These are phyloP conservation scores for Theropithecus gelada DNA, from an alignment of 2,113 vertebrate species.

Conservation along the genomic window DNA sequence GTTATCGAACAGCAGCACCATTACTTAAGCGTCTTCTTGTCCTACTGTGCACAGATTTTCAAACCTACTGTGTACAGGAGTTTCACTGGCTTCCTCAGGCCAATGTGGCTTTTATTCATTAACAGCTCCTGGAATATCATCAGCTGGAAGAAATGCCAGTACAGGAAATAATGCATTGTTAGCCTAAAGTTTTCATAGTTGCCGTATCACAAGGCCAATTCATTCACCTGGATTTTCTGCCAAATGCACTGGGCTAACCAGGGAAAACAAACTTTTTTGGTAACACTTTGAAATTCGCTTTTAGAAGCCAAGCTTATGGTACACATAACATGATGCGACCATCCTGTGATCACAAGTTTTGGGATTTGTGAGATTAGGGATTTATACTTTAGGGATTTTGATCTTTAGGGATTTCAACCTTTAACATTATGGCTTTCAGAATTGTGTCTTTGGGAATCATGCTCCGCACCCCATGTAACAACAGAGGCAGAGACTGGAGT, in stretches of 20 bases:
- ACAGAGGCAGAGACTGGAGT: background rate
- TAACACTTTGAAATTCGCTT: background rate
- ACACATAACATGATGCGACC: background rate
- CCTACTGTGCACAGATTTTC: background rate
- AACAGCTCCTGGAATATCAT: background rate
- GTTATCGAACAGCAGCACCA: background rate
- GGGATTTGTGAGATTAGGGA: background rate
- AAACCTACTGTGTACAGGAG: background rate
- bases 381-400: background rate
- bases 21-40: background rate
- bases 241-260: background rate
- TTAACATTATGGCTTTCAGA: background rate
- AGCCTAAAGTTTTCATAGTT: background rate
- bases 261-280: background rate
- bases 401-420: background rate
- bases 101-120: background rate
- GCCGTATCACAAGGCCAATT: background rate
- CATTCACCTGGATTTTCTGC: background rate
- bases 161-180: background rate
- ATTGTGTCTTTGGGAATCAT: background rate
- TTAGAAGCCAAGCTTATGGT: background rate
- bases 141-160: background rate
- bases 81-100: background rate
- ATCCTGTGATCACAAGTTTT: too few species aligned
- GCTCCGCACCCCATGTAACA: background rate